Base-by-base conservation (phyloP, 2,113 vertebrate genomes). In the Cranoglanis bouderius region DNA sequence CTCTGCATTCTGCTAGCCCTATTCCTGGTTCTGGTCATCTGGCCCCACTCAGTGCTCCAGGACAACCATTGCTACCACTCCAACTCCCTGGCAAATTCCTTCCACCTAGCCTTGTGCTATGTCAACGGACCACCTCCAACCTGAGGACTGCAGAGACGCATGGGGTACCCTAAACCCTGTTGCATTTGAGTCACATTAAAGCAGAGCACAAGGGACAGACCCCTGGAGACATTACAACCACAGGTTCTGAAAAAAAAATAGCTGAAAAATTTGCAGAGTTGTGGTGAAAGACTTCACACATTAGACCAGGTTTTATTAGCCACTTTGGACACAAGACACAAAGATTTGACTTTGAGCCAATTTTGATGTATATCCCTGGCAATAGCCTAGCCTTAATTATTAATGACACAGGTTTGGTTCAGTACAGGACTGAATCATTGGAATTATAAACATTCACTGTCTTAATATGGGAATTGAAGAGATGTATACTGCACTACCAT, bases 111-210 rank as follows among this genome's bases (percentile, higher is more conserved):
- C 1, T 95, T 98, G 55, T 94, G 90, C 12, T 97, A 98, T 43
- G 93, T 97, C 90, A 96, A 96, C 0, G 97, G 97, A 4, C 96
- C 95, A 0, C 97, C 97, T 0, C 97, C 97, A 0, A 94, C 96
- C 53, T 97, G 95, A 96, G 26, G 51, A 29, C n/a, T 49, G 32
- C 59, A 78, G 14, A n/a, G 49, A 10, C 35, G 16, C 26, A 32
- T 0, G 29, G 65, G 4, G 49, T 57, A 40, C 40, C 9, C n/a
- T 16, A 84, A 77, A 51, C 32, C 32, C 55, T 21, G 21, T 2
- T 14, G n/a, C 10, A 13, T 61, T 84, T 57, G 18, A 61, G n/a
- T 24, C 7, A 32, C 5, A 16, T 40, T 13, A 84, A 40, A 82
- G 35, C 35, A 59, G 2, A 65, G 57, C 57, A 80, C 40, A 67